A percentile compares a stretch with the other conserved stretches of the same genome.
Evolutionary conservation across 2,797 vertebrate species (phyloP).

Genomic region (Scleropages formosus): DNA sequence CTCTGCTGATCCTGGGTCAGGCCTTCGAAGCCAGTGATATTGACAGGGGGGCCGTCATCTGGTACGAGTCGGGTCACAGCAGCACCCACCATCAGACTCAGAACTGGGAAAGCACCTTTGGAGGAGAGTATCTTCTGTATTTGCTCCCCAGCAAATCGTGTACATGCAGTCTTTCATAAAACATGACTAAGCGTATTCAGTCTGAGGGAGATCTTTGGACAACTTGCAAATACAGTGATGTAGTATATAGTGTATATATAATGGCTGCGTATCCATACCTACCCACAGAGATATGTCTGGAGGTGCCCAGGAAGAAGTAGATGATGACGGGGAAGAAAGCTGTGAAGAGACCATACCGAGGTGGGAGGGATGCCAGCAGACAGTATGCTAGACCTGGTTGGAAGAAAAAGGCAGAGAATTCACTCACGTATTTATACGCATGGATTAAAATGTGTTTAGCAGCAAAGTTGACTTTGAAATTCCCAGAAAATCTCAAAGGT

Average conservation of each 20-base stretch:
- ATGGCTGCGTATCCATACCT: constrained; percentile 56
- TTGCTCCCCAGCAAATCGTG: background rate
- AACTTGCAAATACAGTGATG: background rate
- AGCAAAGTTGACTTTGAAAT: no score
- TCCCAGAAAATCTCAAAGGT: no score
- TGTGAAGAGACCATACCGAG: constrained; percentile 85
- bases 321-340: constrained; percentile 86
- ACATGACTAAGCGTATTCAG: background rate
- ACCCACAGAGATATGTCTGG: constrained; percentile 93
- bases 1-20: constrained; percentile 63
- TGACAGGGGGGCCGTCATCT: constrained; percentile 46
- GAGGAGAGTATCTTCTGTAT: background rate
- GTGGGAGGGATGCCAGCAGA: constrained; percentile 80
- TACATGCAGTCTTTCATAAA: background rate
- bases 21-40: constrained; percentile 64
- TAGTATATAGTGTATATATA: background rate
- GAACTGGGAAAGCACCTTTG: constrained; percentile 87
- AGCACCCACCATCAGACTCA: constrained; percentile 90
- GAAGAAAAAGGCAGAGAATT: background rate
- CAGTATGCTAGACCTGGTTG: constrained; percentile 86
- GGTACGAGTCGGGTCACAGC: constrained; percentile 75
- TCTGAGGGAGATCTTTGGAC: background rate
- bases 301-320: constrained; percentile 93
- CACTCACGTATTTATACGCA: no score
- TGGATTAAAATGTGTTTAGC: no score